Evolutionary conservation across 2,888 invertebrate species (phyloP).

Genomic region (Chalcosyrphus nemorum): DNA sequence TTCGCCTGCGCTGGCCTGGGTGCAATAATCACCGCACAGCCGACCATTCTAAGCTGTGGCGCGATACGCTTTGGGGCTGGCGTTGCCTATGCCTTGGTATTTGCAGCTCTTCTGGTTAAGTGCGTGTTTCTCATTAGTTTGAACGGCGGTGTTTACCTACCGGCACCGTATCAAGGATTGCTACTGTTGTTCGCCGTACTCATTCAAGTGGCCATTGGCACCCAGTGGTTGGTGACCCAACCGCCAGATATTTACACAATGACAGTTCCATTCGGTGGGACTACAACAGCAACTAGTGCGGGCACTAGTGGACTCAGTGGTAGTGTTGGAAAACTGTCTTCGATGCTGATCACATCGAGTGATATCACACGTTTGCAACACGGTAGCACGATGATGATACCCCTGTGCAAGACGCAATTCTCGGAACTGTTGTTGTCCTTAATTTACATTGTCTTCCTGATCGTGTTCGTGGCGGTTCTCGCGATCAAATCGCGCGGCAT

Average conservation of each 20-base stretch:
- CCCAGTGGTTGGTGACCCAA: constrained; percentile 92
- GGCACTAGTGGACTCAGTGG: constrained; percentile 48
- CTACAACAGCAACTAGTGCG: constrained; percentile 76
- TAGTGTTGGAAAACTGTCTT: constrained; percentile 60
- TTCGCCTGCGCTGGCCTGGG: constrained; percentile 92
- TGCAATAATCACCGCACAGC: constrained; percentile 89
- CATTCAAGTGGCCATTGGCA: constrained; percentile 93
- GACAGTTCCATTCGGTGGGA: constrained; percentile 79
- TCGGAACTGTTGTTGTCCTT: constrained; percentile 89
- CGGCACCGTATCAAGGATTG: constrained; percentile 95
- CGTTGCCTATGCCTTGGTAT: constrained; percentile 92
- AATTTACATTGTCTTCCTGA: constrained; percentile 92
- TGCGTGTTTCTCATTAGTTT: constrained; percentile 96
- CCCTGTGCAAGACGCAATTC: constrained; percentile 87
- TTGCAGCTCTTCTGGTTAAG: constrained; percentile 95
- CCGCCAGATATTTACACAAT: constrained; percentile 86
- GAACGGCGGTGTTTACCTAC: constrained; percentile 94
- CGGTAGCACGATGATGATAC: constrained; percentile 80
- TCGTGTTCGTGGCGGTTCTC: constrained; percentile 91
- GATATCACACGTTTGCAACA: constrained; percentile 76
- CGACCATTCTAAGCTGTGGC: constrained; percentile 91
- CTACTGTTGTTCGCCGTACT: constrained; percentile 94
- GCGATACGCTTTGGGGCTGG: constrained; percentile 92
- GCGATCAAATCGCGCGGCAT: constrained; percentile 94
- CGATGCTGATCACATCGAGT: constrained; percentile 74